Percentiles rank a stretch among this genome's conserved stretches.
phyloP scores from a whole-genome alignment of 2,888 invertebrate species.

The Tortricodes alternella region DNA sequence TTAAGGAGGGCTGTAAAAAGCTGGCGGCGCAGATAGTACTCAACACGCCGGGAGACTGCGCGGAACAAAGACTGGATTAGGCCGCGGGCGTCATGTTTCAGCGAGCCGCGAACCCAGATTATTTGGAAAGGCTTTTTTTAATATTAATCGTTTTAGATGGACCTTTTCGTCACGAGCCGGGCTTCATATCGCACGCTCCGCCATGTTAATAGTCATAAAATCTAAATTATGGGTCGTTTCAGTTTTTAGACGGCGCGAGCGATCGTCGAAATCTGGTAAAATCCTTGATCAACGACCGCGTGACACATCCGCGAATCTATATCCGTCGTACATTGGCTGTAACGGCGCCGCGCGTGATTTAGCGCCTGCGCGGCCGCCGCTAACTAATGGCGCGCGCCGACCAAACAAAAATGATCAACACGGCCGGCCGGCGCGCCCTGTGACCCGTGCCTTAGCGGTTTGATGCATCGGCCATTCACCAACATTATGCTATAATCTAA shows the following conservation, averaged over 20 bases:
- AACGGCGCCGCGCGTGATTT: slow-evolving; percentile 7
- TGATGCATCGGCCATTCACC: too few species aligned
- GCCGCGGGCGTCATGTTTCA: slow-evolving; percentile 21
- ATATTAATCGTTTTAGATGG: slow-evolving; percentile 11
- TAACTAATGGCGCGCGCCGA: slow-evolving; percentile 50
- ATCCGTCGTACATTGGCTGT: slow-evolving; percentile 1
- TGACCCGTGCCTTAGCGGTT: too few species aligned
- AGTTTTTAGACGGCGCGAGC: slow-evolving; percentile 6
- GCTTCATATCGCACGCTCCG: too few species aligned
- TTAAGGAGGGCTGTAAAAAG: slow-evolving; percentile 13
- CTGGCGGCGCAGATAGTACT: slow-evolving; percentile 23
- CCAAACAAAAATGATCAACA: slow-evolving; percentile 61
- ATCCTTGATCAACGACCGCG: slow-evolving; percentile 6
- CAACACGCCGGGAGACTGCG: too few species aligned
- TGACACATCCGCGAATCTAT: slow-evolving; percentile 10
- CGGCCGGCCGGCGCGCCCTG: too few species aligned
- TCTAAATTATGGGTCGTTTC: slow-evolving; percentile 3
- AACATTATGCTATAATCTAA: too few species aligned
- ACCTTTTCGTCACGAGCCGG: not conserved
- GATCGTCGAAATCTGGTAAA: slow-evolving; percentile 1
- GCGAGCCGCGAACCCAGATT: slow-evolving; percentile 2
- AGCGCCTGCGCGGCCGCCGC: not conserved
- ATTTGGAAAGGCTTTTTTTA: slow-evolving; percentile 11
- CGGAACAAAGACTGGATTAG: slow-evolving; percentile 16
- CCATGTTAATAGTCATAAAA: slow-evolving; percentile 2